Evolutionary conservation across 2,113 vertebrate species (phyloP), one percentile per base, ranked within the genome.

Genomic region (Peucedramus taeniatus): DNA sequence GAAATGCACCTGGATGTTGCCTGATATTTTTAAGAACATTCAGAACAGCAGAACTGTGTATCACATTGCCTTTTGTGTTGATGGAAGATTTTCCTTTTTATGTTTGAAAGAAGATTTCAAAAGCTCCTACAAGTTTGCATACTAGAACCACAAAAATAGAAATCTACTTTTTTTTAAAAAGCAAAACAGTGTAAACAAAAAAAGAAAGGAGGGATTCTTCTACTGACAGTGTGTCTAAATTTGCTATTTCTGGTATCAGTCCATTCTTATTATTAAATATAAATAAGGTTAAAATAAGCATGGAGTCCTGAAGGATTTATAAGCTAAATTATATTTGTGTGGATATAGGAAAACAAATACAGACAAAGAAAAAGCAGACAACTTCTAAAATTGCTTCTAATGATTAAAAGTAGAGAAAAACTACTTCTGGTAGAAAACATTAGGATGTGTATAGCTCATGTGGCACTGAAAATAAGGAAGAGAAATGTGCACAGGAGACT

Each of bases 271-370:
- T 82, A 75, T 89, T 91, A 84, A 92, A 94, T 56, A 93, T 63
- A 89, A 90, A 91, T 87, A 91, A 66, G 6, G 20, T 68, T 92
- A 89, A 94, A 95, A 69, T 76, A 91, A 81, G 42, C 28, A 57
- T 27, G 16, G 65, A 75, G 15, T 82, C 40, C 37, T 89, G 37
- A 87, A 76, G 31, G 45, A 60, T 87, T 93, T 89, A 79, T 12
- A 81, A 76, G 35, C 18, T 69, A 79, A 79, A 93, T 83, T 82
- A 85, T 35, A 84, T 89, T 78, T 89, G 8, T 49, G 42, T 57
- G 42, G 70, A 84, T 68, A 75, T 40, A 30, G 7, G n/a, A 76
- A 90, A 94, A 82, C 66, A 87, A 94, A 79, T n/a, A 35, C 18
- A 72, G 44, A 56, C n/a, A 83, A 70, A 90, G 31, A 74, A 92